Evolutionary conservation across 2,888 invertebrate genomes (phyloP).

Genomic region (Caenorhabditis doughertyi): DNA sequence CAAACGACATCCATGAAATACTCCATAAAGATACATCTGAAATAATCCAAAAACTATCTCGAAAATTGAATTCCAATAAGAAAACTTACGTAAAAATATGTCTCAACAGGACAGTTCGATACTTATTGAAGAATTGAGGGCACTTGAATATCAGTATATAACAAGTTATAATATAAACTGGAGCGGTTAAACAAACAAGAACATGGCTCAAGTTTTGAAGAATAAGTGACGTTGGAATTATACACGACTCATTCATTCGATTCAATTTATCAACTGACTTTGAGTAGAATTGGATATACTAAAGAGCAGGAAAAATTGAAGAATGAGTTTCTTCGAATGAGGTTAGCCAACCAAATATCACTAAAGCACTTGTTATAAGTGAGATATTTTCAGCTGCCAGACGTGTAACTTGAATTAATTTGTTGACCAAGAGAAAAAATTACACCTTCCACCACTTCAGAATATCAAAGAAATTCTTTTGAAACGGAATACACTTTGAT

Average conservation of each 20-base stretch:
- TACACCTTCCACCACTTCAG: neutral
- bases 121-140: constrained; percentile 38
- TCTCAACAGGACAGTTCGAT: constrained; percentile 21
- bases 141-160: constrained; percentile 40
- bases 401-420: neutral
- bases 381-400: constrained; percentile 14
- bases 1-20: constrained; percentile 46
- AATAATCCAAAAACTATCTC: neutral
- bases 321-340: neutral
- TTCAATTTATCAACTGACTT: neutral
- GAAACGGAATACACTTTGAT: neutral
- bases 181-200: constrained; percentile 37
- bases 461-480: neutral
- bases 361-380: neutral
- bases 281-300: neutral
- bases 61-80: neutral
- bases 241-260: constrained; percentile 40
- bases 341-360: constrained; percentile 10
- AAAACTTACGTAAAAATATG: constrained; percentile 35
- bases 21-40: constrained; percentile 44
- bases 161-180: constrained; percentile 32
- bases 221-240: constrained; percentile 26
- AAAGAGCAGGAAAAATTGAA: neutral
- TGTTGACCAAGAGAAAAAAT: neutral
- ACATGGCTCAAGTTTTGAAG: constrained; percentile 36